Percentiles rank a stretch among this genome's conserved stretches.
These are phyloP conservation scores for Azemiops feae DNA, from an alignment of 2,113 vertebrate genomes.

Conservation along the genomic window DNA sequence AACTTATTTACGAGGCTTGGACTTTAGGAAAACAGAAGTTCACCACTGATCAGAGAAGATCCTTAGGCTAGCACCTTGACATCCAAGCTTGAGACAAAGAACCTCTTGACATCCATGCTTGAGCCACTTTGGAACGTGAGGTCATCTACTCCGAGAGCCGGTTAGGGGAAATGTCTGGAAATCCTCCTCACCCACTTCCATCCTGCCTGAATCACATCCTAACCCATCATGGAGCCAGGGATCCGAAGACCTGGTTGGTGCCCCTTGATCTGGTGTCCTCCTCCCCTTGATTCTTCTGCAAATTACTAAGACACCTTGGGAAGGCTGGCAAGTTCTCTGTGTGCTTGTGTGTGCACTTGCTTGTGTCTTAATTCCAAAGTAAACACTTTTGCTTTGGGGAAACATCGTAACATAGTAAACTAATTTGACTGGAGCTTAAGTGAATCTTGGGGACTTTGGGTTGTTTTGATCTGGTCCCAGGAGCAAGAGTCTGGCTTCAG, in stretches of 20 bases:
- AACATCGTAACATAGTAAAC: conserved; percentile 65
- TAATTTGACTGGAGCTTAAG: conserved; percentile 64
- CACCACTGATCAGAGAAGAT: background rate
- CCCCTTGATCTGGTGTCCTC: conserved; percentile 60
- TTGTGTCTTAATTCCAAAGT: conserved; percentile 65
- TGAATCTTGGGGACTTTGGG: conserved; percentile 63
- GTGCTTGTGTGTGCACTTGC: conserved; percentile 9
- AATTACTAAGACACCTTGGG: conserved; percentile 48
- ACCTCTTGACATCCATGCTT: background rate
- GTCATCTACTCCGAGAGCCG: background rate
- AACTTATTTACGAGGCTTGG: background rate
- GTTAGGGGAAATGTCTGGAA: background rate
- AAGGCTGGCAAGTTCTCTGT: conserved; percentile 39
- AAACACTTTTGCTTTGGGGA: conserved; percentile 65
- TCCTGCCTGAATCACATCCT: background rate
- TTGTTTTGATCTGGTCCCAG: conserved; percentile 67
- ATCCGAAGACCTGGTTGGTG: conserved; percentile 53
- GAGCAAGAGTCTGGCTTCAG: conserved; percentile 67
- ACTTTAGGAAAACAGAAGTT: background rate
- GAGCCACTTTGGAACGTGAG: fast-evolving
- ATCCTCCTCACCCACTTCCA: background rate
- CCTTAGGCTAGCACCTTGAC: background rate
- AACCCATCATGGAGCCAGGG: conserved; percentile 15
- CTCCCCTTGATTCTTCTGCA: conserved; percentile 63
- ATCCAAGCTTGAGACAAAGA: background rate